phyloP scores from a whole-genome alignment of 2,888 invertebrate species.

The Xestobium rufovillosum region DNA sequence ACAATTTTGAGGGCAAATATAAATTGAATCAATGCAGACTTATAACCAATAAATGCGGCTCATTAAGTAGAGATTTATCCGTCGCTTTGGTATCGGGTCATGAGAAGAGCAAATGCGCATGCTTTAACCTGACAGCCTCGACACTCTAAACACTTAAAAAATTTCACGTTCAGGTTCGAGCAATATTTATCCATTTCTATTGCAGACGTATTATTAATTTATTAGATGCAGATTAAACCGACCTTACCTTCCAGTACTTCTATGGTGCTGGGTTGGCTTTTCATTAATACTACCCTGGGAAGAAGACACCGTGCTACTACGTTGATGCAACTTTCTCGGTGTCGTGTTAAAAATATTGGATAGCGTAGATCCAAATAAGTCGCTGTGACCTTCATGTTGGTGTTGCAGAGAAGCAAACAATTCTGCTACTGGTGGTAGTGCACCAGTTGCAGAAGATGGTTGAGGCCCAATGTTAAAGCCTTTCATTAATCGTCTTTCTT shows the following conservation, averaged over 20 bases:
- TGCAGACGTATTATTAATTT: no score
- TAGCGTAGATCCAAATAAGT: constrained; percentile 60
- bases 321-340: constrained; percentile 45
- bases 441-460: constrained; percentile 50
- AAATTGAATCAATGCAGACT: no score
- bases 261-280: constrained; percentile 27
- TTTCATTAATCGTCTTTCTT: constrained; percentile 88
- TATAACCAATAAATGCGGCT: no score
- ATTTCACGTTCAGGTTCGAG: no score
- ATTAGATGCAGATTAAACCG: no score
- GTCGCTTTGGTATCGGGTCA: no score
- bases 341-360: constrained; percentile 57
- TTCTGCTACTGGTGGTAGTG: constrained; percentile 69
- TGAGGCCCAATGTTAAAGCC: constrained; percentile 85
- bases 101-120: no score
- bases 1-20: no score
- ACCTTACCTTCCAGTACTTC: constrained; percentile 27
- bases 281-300: constrained; percentile 44
- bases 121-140: no score
- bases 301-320: constrained; percentile 41
- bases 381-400: constrained; percentile 49
- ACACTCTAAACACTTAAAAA: no score
- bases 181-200: no score
- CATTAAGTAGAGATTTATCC: no score
- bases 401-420: constrained; percentile 67